These are phyloP conservation scores for Platycheirus albimanus DNA, from an alignment of 2,888 invertebrate genomes.

Conservation along the genomic window DNA sequence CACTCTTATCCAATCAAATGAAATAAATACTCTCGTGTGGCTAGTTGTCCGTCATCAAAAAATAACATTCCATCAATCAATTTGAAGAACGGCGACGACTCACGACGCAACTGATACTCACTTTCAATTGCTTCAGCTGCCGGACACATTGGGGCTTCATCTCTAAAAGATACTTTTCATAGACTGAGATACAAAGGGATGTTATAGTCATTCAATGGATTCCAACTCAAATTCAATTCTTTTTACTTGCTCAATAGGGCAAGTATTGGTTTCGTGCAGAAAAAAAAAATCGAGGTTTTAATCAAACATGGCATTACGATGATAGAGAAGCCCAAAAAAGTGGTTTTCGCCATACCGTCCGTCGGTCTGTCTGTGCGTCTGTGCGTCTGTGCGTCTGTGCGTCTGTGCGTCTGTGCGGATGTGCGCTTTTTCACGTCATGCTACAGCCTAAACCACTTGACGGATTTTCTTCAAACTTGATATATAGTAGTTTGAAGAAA, in stretches of 20 bases:
- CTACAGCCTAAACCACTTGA: too few relatives aligned
- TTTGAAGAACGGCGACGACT: slow-evolving; percentile 48
- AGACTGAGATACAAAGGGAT: slow-evolving; percentile 34
- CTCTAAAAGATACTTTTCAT: not conserved
- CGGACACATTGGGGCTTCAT: slow-evolving; percentile 32
- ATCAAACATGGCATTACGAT: too few relatives aligned
- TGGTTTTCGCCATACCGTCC: too few relatives aligned
- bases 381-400: too few relatives aligned
- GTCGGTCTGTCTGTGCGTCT: too few relatives aligned
- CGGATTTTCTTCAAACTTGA: too few relatives aligned
- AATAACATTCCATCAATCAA: slow-evolving; percentile 60
- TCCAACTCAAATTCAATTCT: slow-evolving; percentile 47
- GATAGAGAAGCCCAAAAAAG: too few relatives aligned
- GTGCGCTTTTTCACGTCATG: too few relatives aligned
- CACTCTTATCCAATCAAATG: slow-evolving; percentile 12
- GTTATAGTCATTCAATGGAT: slow-evolving; percentile 48
- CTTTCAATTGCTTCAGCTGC: slow-evolving; percentile 52
- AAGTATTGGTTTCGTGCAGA: too few relatives aligned
- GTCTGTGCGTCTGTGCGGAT: too few relatives aligned
- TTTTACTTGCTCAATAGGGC: not conserved
- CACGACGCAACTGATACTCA: slow-evolving; percentile 27
- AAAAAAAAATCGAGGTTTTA: too few relatives aligned
- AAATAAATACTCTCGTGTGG: slow-evolving; percentile 37
- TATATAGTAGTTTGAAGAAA: too few relatives aligned
- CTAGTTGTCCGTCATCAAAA: slow-evolving; percentile 55